Base-by-base conservation (phyloP, 2,797 vertebrate species). In the Cuculus canorus region DNA sequence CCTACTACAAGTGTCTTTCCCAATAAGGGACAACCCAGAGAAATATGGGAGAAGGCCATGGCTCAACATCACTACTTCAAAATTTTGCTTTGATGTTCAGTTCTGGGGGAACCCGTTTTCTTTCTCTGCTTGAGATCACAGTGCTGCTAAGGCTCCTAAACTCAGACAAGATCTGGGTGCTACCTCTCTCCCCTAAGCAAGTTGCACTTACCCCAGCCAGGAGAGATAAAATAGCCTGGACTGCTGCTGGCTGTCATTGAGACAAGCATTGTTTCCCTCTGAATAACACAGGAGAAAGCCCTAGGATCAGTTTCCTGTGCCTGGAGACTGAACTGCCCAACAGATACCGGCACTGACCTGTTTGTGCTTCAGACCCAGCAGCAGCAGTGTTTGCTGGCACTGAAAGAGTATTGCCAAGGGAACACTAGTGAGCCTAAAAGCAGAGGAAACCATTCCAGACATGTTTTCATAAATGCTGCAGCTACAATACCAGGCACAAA, bases 181-280 rank as follows among this genome's bases (percentile, higher is more conserved):
- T 68, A n/a, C 28, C 54, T 66, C 32, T 8, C 24, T n/a, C 47
- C 47, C n/a, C 37, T 18, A 50, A 1, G 11, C 3, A 1, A 75
- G 50, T 3, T 0, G 16, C 0, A 1, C 30, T 56, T 37, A 45
- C 48, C 23, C 15, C 10, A 22, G 13, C 10, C 0, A 84, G 43
- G 17, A 77, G 32, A 69, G 18, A 30, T 37, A 27, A 13, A 66
- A 84, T 53, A 23, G 28, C 35, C 17, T 50, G 17, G 19, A 47
- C 25, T 22, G 13, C n/a, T 41, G n/a, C 25, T 79, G 48, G 35
- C 37, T n/a, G 22, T 69, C 43, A n/a, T 47, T 0, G 2, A 47
- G 9, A 18, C 6, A 9, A 75, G 16, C 35, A 30, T 11, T 75
- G 37, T n/a, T 69, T 3, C 6, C 18, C 25, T 64, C 43, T 41